These are phyloP conservation scores for Physeter macrocephalus DNA, from an alignment of 2,113 vertebrate species.

Conservation along the genomic window DNA sequence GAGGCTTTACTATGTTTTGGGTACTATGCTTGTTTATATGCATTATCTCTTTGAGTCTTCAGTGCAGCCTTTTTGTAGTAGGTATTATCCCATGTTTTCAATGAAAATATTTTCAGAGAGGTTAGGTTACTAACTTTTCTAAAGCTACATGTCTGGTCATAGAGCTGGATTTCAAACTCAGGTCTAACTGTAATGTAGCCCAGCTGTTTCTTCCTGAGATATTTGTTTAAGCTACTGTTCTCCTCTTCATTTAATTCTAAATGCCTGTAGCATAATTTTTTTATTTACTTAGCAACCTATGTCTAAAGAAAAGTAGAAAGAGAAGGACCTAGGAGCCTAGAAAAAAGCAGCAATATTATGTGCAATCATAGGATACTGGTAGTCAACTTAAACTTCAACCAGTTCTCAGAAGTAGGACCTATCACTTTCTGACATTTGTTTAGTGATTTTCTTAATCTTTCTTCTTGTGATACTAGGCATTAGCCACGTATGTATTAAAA, in stretches of 20 bases:
- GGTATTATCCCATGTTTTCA: neutral
- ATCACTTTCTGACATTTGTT: neutral
- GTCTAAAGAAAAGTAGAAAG: neutral
- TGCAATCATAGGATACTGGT: neutral
- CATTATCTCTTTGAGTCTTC: neutral
- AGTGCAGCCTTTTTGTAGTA: neutral
- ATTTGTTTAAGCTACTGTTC: neutral
- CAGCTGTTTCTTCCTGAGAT: constrained; percentile 13
- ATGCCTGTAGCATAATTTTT: neutral
- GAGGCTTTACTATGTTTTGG: neutral
- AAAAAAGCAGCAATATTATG: neutral
- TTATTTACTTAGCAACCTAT: constrained; percentile 17
- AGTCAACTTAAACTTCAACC: neutral
- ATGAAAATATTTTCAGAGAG: constrained; percentile 9
- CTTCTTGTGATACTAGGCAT: constrained; percentile 8
- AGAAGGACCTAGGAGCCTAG: neutral
- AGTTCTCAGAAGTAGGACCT: neutral
- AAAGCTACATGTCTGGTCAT: neutral
- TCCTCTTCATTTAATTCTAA: constrained; percentile 6
- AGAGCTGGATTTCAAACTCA: constrained; percentile 20
- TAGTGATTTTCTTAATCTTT: constrained; percentile 22
- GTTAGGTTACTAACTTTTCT: constrained; percentile 19
- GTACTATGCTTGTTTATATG: neutral
- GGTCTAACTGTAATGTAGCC: neutral
- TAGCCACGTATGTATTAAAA: neutral